These are phyloP conservation scores for Radopholus similis DNA, from an alignment of 1,140 invertebrate species.

Conservation along the genomic window DNA sequence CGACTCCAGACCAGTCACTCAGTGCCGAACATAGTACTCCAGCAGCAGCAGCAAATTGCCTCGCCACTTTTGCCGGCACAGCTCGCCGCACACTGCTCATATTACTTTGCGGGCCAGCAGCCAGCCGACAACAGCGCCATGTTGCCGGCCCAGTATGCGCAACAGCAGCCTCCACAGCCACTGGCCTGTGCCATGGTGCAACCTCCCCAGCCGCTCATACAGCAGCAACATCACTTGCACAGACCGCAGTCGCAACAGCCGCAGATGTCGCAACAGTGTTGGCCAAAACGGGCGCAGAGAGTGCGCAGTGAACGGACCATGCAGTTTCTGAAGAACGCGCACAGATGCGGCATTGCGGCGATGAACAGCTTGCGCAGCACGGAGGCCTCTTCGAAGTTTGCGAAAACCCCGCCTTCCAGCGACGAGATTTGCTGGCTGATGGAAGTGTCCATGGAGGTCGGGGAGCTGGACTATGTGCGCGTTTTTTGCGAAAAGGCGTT, in stretches of 20 bases:
- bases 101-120: too few species aligned
- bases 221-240: neutral
- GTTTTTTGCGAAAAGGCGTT: constrained; percentile 32
- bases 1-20: neutral
- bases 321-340: constrained; percentile 16
- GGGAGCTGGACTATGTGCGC: constrained; percentile 22
- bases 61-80: neutral
- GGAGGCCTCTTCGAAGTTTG: constrained; percentile 30
- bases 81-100: too few species aligned
- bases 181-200: too few species aligned
- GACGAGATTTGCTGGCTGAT: constrained; percentile 36
- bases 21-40: neutral
- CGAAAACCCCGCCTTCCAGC: constrained; percentile 27
- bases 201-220: neutral
- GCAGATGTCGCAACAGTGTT: neutral
- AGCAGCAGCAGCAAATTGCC: neutral
- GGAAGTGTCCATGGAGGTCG: constrained; percentile 31
- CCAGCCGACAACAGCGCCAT: too few species aligned
- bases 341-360: constrained; percentile 34
- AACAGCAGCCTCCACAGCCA: too few species aligned
- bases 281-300: neutral
- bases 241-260: constrained; percentile 6
- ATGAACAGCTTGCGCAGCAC: constrained; percentile 34
- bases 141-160: too few species aligned
- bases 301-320: neutral